Conservation (phyloP, 1,140 invertebrate species). For the Drosophila suzukii region DNA sequence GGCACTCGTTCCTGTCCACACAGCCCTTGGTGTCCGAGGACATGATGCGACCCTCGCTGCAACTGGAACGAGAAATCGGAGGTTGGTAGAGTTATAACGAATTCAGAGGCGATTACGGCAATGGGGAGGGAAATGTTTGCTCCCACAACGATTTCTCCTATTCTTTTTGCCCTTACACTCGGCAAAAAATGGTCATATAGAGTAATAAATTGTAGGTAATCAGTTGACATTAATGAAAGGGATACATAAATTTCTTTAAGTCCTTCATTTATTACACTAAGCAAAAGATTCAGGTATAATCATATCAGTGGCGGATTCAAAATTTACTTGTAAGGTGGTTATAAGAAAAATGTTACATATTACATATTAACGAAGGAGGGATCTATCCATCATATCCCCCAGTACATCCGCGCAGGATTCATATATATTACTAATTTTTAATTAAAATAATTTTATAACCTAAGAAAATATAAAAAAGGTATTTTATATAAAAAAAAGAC, state of each 20-base stretch:
- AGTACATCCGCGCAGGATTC: too few relatives aligned
- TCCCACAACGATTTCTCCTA: neutral
- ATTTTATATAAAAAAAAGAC: too few relatives aligned
- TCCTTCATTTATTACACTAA: neutral
- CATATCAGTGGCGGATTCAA: too few relatives aligned
- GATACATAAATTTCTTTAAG: neutral
- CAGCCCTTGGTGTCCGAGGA: slow-evolving; percentile 87
- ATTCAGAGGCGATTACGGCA: slow-evolving; percentile 29
- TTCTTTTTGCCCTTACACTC: neutral
- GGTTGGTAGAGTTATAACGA: slow-evolving; percentile 17
- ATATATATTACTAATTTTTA: too few relatives aligned
- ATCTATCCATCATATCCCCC: too few relatives aligned
- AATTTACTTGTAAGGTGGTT: too few relatives aligned
- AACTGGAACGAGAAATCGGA: slow-evolving; percentile 79
- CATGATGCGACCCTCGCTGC: slow-evolving; percentile 86
- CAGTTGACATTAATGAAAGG: neutral
- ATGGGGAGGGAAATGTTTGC: slow-evolving; percentile 5
- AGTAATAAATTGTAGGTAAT: neutral
- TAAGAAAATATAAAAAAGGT: too few relatives aligned
- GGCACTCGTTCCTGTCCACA: slow-evolving; percentile 87
- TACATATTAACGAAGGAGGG: too few relatives aligned
- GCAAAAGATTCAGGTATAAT: neutral
- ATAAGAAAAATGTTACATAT: too few relatives aligned
- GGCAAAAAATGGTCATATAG: neutral
- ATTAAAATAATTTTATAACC: too few relatives aligned